These are phyloP conservation scores for Dallia pectoralis DNA, from an alignment of 2,797 vertebrate genomes.

Conservation along the genomic window DNA sequence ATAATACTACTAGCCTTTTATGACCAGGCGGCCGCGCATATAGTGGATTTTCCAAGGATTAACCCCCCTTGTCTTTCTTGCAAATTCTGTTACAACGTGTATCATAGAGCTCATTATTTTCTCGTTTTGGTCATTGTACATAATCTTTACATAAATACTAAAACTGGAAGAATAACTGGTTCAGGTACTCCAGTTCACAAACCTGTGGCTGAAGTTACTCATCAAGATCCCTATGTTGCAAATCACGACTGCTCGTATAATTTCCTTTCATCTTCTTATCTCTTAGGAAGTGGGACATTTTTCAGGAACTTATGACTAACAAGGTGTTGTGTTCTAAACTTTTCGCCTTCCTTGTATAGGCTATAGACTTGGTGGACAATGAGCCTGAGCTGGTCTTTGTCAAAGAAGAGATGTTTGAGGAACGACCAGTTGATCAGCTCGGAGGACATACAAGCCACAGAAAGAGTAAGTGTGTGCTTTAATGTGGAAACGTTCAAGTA, in stretches of 20 bases:
- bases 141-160: no score
- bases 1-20: neutral
- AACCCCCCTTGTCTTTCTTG: no score
- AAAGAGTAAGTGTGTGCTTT: constrained; percentile 48
- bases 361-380: constrained; percentile 63
- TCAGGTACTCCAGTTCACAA: no score
- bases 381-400: constrained; percentile 72
- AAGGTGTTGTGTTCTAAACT: neutral
- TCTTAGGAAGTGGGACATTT: neutral
- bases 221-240: neutral
- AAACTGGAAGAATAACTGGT: no score
- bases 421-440: constrained; percentile 64
- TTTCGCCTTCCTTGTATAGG: constrained; percentile 42
- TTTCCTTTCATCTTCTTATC: no score
- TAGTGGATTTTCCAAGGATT: no score
- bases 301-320: neutral
- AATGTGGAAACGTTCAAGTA: neutral
- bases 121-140: no score
- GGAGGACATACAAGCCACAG: constrained; percentile 56
- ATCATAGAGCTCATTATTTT: no score
- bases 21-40: neutral
- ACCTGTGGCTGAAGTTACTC: neutral
- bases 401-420: constrained; percentile 75
- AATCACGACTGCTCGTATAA: neutral
- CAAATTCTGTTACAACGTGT: no score